A percentile compares a stretch with the other conserved stretches of the same genome.
Conservation (phyloP, 2,888 invertebrate species). For the Folsomia candida region DNA sequence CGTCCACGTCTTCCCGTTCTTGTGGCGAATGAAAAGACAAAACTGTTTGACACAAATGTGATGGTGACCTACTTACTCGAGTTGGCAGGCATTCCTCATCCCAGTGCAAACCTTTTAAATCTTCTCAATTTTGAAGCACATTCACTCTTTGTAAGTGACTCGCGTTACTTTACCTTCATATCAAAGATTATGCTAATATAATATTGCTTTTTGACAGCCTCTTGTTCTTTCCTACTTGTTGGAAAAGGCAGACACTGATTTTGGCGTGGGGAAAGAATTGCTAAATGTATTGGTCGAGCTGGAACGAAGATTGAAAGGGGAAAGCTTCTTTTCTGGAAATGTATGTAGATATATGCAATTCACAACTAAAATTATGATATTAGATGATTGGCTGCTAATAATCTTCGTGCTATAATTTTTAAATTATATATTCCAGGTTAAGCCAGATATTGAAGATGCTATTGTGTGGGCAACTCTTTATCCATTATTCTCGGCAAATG, state of each 20-base stretch:
- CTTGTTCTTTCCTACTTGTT: slow-evolving; percentile 28
- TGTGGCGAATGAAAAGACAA: slow-evolving; percentile 62
- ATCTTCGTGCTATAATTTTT: slow-evolving; percentile 50
- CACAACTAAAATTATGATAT: not conserved
- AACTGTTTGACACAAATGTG: slow-evolving; percentile 71
- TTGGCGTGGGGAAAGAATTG: slow-evolving; percentile 25
- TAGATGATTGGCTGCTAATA: not conserved
- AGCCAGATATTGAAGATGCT: slow-evolving; percentile 66
- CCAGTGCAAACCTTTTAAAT: slow-evolving; percentile 53
- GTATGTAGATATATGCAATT: too few relatives aligned
- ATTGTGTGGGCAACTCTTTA: slow-evolving; percentile 72
- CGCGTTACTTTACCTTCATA: too few relatives aligned
- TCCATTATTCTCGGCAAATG: slow-evolving; percentile 61
- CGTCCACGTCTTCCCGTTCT: slow-evolving; percentile 63
- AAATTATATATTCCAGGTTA: not conserved
- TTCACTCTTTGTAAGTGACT: slow-evolving; percentile 29
- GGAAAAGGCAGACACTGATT: slow-evolving; percentile 37
- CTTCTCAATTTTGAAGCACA: slow-evolving; percentile 40
- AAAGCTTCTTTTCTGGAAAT: not conserved
- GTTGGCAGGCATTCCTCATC: slow-evolving; percentile 48
- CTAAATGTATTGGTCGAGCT: not conserved
- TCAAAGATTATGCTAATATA: too few relatives aligned
- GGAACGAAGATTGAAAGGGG: not conserved
- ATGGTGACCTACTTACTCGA: slow-evolving; percentile 65
- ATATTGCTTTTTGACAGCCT: slow-evolving; percentile 29